Percentiles rank a stretch among this genome's conserved stretches.
These are phyloP conservation scores for Lates japonicus DNA, from an alignment of 2,797 vertebrate species.

Conservation along the genomic window DNA sequence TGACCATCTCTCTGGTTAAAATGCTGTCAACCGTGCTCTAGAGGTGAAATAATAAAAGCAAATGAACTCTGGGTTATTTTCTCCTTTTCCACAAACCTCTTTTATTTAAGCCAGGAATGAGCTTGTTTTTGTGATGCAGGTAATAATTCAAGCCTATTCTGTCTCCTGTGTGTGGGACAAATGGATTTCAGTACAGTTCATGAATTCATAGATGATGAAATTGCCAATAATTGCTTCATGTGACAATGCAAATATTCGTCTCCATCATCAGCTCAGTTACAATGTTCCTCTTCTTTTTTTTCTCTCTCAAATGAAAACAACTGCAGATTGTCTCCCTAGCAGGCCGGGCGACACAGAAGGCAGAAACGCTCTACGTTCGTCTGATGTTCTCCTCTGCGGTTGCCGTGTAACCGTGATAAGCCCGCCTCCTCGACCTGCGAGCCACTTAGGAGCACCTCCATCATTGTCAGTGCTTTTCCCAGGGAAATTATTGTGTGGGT, in stretches of 20 bases:
- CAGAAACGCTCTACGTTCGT: constrained; percentile 51
- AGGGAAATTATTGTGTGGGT: constrained; percentile 36
- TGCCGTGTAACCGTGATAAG: constrained; percentile 53
- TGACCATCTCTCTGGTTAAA: background rate
- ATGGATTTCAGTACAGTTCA: constrained; percentile 58
- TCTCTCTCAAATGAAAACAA: constrained; percentile 34
- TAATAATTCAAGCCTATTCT: constrained; percentile 44
- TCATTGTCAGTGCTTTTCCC: constrained; percentile 73
- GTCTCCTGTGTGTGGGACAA: constrained; percentile 47
- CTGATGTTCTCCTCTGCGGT: constrained; percentile 58
- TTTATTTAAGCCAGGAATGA: constrained; percentile 18
- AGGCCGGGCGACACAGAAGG: constrained; percentile 36
- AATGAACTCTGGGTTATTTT: constrained; percentile 13
- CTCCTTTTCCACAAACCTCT: background rate
- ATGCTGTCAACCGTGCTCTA: constrained; percentile 5
- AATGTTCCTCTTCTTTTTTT: background rate
- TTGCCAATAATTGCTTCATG: constrained; percentile 58
- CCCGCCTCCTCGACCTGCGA: constrained; percentile 69
- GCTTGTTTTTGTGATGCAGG: constrained; percentile 12
- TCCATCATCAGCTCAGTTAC: constrained; percentile 51
- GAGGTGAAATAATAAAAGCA: constrained; percentile 49
- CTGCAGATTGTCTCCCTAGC: constrained; percentile 70
- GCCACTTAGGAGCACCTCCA: constrained; percentile 65
- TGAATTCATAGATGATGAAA: constrained; percentile 63
- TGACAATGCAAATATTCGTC: constrained; percentile 31